Percentiles rank a stretch among this genome's conserved stretches.
phyloP scores from a whole-genome alignment of 92 coral and sea anemone genomes.

The Muricea muricata region DNA sequence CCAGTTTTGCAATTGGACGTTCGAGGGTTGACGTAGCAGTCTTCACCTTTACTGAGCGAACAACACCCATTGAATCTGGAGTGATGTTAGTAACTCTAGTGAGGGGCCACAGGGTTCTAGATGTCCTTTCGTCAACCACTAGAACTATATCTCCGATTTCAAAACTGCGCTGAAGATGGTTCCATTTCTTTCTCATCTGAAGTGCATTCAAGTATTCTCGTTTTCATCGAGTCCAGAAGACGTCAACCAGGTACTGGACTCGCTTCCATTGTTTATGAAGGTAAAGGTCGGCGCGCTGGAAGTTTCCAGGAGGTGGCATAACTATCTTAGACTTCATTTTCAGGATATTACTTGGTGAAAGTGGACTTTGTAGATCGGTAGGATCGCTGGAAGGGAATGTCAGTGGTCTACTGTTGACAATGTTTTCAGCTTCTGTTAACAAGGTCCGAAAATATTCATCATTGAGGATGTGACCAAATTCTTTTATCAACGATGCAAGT shows the following conservation, averaged over 20 bases:
- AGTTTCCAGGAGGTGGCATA: conserved; percentile 41
- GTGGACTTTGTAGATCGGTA: conserved; percentile 10
- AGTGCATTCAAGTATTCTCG: conserved; percentile 26
- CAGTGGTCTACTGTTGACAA: conserved; percentile 51
- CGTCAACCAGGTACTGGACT: conserved; percentile 23
- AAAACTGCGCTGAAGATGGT: conserved; percentile 22
- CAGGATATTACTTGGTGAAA: conserved; percentile 31
- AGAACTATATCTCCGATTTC: conserved; percentile 42
- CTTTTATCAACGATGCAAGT: conserved; percentile 32
- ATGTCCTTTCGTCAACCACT: conserved; percentile 35
- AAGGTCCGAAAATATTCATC: conserved; percentile 54
- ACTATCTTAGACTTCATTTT: conserved; percentile 35
- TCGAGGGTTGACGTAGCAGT: conserved; percentile 18
- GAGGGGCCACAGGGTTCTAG: conserved; percentile 41
- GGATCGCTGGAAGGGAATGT: conserved; percentile 41
- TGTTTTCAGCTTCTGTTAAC: conserved; percentile 43
- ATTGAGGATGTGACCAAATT: conserved; percentile 40
- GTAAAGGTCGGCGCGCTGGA: conserved; percentile 32
- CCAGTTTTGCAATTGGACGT: conserved; percentile 29
- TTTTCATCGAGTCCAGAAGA: conserved; percentile 50
- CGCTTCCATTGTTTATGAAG: conserved; percentile 40
- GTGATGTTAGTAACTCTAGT: background rate
- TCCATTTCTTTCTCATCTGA: conserved; percentile 47
- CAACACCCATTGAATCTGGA: conserved; percentile 28
- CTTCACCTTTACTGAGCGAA: conserved; percentile 41